Base-by-base conservation (phyloP, 2,113 vertebrate species). In the Regulus satrapa region DNA sequence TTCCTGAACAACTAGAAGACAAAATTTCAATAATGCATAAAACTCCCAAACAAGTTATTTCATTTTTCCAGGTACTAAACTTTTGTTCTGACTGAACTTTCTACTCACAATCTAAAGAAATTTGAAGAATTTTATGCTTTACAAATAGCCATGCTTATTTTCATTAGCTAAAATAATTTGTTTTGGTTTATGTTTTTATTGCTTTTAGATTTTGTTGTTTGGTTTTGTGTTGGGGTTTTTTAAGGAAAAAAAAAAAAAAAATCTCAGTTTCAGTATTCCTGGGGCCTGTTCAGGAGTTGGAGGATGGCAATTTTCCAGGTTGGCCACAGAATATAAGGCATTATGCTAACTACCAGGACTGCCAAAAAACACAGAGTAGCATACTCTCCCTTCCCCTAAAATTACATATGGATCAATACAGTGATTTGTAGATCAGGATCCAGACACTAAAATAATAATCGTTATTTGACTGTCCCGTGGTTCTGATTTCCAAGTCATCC, bases 371-470 rank as follows among this genome's bases (percentile, higher is more conserved):
- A 85, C 73, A 72, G 59, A 67, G 81, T 4, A 81, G 38, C 32
- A 82, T 26, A n/a, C 45, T 41, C 74, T 72, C 69, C 49, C 79
- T 88, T 79, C 34, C 48, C 61, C n/a, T 81, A 43, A 87, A 96
- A 87, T 71, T 62, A 67, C 31, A 67, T 31, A 63, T 31, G 61
- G 87, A 97, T 93, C 89, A 63, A 93, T 84, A 84, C 26, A 67
- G 77, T 78, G 87, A 93, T 96, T 87, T 87, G 84, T 86, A 95
- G 68, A 93, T 89, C 84, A 85, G 81, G 66, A 94, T 93, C 25
- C 81, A 77, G 69, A 89, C 69, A 67, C 73, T 91, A 89, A 93
- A 96, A 91, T 51, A 91, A 81, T 51, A 81, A 85, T 59, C 0
- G 0, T n/a, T 75, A 29, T 54, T 92, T 84, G 55, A 87, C 84